Percentiles rank a stretch among this genome's conserved stretches.
phyloP scores from a whole-genome alignment of 2,113 vertebrate species.

The Calyptomena viridis region DNA sequence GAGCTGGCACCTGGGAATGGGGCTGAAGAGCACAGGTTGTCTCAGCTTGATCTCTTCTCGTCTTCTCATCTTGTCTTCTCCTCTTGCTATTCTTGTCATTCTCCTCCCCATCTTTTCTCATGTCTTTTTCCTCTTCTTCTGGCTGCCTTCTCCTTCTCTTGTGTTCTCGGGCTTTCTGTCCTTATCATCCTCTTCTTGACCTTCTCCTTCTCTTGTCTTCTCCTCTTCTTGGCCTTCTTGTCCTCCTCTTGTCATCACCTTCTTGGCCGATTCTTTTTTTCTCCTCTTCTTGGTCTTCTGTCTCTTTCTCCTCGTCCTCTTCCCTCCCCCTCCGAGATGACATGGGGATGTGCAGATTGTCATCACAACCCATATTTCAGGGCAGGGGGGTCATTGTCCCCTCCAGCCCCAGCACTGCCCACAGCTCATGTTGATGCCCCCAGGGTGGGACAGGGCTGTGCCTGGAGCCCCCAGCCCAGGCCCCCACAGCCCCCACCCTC shows the following conservation, averaged over 20 bases:
- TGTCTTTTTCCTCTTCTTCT: neutral
- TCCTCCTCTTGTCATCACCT: neutral
- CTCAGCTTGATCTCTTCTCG: neutral
- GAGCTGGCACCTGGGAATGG: neutral
- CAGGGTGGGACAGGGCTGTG: neutral
- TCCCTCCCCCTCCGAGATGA: neutral
- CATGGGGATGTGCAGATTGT: neutral
- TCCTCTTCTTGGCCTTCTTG: neutral
- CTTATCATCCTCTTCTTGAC: neutral
- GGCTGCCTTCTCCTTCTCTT: neutral
- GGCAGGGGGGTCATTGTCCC: neutral
- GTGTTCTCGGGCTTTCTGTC: neutral
- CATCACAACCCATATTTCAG: neutral
- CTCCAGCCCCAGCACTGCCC: neutral
- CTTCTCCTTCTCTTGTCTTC: too few relatives aligned
- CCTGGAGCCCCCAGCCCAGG: neutral
- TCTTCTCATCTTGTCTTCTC: neutral
- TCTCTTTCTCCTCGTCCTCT: accelerated
- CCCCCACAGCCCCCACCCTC: neutral
- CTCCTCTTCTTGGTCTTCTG: too few relatives aligned
- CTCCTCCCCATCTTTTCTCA: neutral
- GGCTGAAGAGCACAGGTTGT: neutral
- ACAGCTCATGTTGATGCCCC: neutral
- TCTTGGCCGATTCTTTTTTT: neutral
- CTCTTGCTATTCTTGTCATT: neutral